These are phyloP conservation scores for Talpa occidentalis DNA, from an alignment of 2,113 vertebrate species.

Conservation along the genomic window DNA sequence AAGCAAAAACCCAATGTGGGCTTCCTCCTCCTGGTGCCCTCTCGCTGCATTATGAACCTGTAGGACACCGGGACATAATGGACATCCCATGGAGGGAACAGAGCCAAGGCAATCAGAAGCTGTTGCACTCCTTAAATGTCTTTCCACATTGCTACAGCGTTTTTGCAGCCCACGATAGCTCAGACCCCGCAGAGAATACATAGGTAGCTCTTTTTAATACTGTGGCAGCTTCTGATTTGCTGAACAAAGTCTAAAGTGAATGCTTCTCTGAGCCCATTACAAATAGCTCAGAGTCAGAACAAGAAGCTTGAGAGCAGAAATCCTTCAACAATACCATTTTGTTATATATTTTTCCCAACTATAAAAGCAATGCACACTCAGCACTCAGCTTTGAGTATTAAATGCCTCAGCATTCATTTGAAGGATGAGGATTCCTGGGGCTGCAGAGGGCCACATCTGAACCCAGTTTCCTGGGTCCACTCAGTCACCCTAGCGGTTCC, in stretches of 20 bases:
- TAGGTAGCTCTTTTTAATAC: slow-evolving; percentile 4
- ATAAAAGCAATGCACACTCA: background rate
- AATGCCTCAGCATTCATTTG: background rate
- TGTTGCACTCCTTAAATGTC: background rate
- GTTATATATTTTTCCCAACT: background rate
- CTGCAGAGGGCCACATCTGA: background rate
- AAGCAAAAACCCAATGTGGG: background rate
- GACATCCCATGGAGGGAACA: background rate
- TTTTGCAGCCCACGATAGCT: background rate
- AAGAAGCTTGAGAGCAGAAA: background rate
- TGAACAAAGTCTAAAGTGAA: background rate
- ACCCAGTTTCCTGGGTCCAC: background rate
- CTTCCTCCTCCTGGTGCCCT: background rate
- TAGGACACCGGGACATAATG: background rate
- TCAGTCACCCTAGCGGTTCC: background rate
- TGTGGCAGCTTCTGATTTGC: background rate
- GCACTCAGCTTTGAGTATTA: background rate
- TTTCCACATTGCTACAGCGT: slow-evolving; percentile 53
- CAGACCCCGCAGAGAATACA: background rate
- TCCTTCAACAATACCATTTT: background rate
- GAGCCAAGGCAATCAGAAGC: background rate
- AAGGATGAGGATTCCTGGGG: background rate
- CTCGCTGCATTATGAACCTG: background rate
- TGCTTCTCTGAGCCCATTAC: background rate
- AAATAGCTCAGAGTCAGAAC: background rate